Conservation (phyloP, 2,113 vertebrate genomes). For the Capreolus pygargus region DNA sequence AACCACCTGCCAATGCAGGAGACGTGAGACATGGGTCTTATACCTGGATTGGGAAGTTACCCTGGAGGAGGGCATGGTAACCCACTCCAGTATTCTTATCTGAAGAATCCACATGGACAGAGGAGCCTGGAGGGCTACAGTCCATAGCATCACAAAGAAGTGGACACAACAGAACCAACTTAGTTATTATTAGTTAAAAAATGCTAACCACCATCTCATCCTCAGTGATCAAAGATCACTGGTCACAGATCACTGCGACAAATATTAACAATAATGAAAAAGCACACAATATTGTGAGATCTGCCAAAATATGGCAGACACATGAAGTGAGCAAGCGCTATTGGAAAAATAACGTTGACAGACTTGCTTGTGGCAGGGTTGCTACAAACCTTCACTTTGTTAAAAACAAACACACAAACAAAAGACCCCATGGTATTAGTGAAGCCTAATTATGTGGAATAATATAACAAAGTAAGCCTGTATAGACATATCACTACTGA, state of each 20-base stretch:
- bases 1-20: neutral
- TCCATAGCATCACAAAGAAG: neutral
- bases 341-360: neutral
- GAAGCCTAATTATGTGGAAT: neutral
- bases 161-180: neutral
- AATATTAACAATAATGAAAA: neutral
- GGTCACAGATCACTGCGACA: neutral
- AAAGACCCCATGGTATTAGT: neutral
- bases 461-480: neutral
- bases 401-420: neutral
- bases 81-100: neutral
- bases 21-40: accelerated
- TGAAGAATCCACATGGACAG: neutral
- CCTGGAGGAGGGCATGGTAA: neutral
- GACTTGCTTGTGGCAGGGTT: neutral
- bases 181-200: neutral
- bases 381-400: neutral
- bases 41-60: neutral
- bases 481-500: neutral
- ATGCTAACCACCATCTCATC: neutral
- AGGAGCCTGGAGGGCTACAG: neutral
- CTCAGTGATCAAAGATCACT: neutral
- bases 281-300: neutral
- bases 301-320: neutral
- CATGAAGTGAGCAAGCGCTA: neutral